Evolutionary conservation across 2,113 vertebrate species (phyloP).

Genomic region (Vimba vimba): DNA sequence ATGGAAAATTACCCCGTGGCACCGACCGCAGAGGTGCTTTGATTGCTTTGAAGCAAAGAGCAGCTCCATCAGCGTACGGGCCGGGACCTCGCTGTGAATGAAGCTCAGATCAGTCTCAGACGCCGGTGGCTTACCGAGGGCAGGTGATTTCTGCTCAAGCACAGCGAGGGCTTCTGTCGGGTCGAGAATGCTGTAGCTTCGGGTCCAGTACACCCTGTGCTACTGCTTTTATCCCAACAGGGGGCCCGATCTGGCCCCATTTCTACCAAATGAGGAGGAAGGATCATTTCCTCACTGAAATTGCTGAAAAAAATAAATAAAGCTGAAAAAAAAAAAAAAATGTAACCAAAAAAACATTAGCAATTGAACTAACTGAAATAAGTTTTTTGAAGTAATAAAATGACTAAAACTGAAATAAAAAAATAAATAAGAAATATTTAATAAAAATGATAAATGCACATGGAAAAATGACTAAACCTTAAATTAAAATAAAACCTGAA

Average conservation of each 20-base stretch:
- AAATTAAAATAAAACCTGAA: too few species aligned
- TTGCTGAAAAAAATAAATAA: not conserved
- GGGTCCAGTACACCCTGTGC: not conserved
- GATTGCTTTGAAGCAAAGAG: constrained; percentile 6
- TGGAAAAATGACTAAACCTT: too few species aligned
- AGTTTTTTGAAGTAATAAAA: too few species aligned
- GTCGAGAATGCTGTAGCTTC: constrained; percentile 59
- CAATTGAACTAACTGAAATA: too few species aligned
- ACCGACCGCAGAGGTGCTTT: not conserved
- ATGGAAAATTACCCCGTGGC: not conserved
- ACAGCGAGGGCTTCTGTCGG: constrained; percentile 65
- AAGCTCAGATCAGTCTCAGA: constrained; percentile 30
- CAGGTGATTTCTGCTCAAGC: constrained; percentile 59
- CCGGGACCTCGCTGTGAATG: not conserved
- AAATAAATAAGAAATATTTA: not conserved
- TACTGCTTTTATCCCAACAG: not conserved
- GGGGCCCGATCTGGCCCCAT: not conserved
- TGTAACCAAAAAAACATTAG: too few species aligned
- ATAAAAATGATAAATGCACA: not conserved
- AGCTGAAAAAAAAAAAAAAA: not conserved
- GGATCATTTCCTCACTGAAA: not conserved
- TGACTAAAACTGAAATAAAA: not conserved
- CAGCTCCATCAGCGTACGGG: not conserved
- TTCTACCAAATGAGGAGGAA: not conserved
- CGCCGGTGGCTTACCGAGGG: constrained; percentile 60